These are phyloP conservation scores for Falco columbarius DNA, from an alignment of 2,797 vertebrate species.

Conservation along the genomic window DNA sequence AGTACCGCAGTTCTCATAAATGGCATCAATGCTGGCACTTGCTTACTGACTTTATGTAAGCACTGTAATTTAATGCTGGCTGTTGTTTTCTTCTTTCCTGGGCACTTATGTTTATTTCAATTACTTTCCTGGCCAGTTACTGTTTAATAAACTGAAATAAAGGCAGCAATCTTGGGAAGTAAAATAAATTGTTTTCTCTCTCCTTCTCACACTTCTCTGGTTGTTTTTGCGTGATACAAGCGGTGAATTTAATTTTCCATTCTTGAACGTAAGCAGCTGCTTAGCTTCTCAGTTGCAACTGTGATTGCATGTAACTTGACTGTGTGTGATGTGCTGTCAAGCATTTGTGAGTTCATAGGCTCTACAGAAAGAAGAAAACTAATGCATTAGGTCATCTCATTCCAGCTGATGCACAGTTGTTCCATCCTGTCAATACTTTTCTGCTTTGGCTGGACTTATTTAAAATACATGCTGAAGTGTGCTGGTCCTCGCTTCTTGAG, in stretches of 20 bases:
- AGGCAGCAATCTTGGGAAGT: not conserved
- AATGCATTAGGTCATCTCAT: not conserved
- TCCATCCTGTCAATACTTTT: not conserved
- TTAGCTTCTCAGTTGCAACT: not conserved
- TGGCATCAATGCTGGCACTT: constrained; percentile 26
- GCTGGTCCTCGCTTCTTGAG: not conserved
- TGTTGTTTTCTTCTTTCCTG: not conserved
- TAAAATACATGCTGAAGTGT: not conserved
- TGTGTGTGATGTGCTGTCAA: not conserved
- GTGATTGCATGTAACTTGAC: not conserved
- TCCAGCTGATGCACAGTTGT: not conserved
- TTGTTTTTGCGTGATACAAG: not conserved
- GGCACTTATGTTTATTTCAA: not conserved
- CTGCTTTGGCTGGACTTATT: not conserved
- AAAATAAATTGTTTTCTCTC: not conserved
- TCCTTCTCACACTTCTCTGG: not conserved
- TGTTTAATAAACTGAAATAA: not conserved
- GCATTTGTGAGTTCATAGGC: not conserved
- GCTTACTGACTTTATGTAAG: not conserved
- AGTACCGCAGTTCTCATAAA: constrained; percentile 13
- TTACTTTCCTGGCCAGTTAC: not conserved
- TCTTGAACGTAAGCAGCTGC: not conserved
- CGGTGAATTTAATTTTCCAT: not conserved
- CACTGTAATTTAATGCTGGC: not conserved
- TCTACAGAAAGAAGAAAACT: not conserved